Conservation (phyloP, 1,140 invertebrate species). For the Laupala kohalensis region DNA sequence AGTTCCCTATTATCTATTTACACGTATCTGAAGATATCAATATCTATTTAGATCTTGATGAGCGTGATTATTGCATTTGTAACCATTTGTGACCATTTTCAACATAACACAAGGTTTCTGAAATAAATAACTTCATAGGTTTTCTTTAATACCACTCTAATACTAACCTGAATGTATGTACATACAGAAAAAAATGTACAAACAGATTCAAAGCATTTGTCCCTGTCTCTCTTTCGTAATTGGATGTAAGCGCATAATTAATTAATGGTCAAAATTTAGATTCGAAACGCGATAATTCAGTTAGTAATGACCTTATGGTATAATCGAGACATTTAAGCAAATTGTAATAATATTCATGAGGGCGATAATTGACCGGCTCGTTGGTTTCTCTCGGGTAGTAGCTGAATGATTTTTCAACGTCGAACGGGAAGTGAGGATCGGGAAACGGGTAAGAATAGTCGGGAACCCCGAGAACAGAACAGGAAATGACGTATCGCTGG, state of each 20-base stretch:
- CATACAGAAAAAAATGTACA: not conserved
- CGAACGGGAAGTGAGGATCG: not conserved
- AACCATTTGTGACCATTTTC: too few relatives aligned
- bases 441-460: too few relatives aligned
- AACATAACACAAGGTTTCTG: too few relatives aligned
- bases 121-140: too few relatives aligned
- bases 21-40: too few relatives aligned
- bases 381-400: not conserved
- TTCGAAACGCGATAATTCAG: not conserved
- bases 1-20: too few relatives aligned
- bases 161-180: too few relatives aligned
- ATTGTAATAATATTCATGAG: not conserved
- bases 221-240: not conserved
- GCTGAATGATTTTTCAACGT: not conserved
- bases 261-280: not conserved
- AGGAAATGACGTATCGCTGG: too few relatives aligned
- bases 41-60: too few relatives aligned
- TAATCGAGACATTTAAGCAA: not conserved
- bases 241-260: not conserved
- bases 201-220: not conserved
- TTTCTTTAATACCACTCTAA: too few relatives aligned
- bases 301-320: not conserved
- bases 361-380: not conserved
- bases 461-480: too few relatives aligned
- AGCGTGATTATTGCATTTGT: too few relatives aligned